Evolutionary conservation across 2,113 vertebrate species (phyloP), one percentile per base, ranked within the genome.

Genomic region (Myocastor coypus): DNA sequence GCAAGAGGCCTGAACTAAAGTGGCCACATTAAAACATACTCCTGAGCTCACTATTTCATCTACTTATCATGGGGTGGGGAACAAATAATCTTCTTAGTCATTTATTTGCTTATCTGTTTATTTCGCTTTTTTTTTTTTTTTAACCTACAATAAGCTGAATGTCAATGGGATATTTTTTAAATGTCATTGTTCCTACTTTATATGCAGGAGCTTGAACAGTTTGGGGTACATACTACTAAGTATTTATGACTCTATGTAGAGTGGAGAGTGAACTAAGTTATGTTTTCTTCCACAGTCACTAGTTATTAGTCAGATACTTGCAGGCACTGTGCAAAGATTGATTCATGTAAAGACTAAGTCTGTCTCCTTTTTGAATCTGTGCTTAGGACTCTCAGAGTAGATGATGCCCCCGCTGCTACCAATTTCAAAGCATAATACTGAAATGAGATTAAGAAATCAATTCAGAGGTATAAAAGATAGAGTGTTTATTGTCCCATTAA

Each of bases 241-340:
- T 46, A 13, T 13, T 96, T 64, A 16, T 57, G 71, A 59, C 28
- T 7, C 6, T 24, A 28, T 46, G 12, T n/a, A 85, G n/a, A 64
- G 50, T 30, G 10, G 17, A 91, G 7, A 96, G 69, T 57, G 7
- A 89, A 69, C 75, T 42, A 81, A 57, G 75, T 22, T 32, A 69
- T 63, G 52, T 78, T 86, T 87, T 75, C 83, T 66, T 46, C 64
- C 37, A 59, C 52, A 84, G 32, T 40, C 12, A 40, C 40, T 26
- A 66, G 20, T 89, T 37, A 37, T 69, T 55, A 75, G n/a, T 91
- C 50, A 91, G 37, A 40, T n/a, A 73, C 3, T 87, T 71, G 1
- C 46, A 32, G 16, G 24, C 89, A 94, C 73, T 92, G 57, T 20
- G 34, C 82, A 80, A 81, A 87, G n/a, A 24, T 30, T 82, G 92